Evolutionary conservation across 2,113 vertebrate genomes (phyloP).

Genomic region (Etia nguti): DNA sequence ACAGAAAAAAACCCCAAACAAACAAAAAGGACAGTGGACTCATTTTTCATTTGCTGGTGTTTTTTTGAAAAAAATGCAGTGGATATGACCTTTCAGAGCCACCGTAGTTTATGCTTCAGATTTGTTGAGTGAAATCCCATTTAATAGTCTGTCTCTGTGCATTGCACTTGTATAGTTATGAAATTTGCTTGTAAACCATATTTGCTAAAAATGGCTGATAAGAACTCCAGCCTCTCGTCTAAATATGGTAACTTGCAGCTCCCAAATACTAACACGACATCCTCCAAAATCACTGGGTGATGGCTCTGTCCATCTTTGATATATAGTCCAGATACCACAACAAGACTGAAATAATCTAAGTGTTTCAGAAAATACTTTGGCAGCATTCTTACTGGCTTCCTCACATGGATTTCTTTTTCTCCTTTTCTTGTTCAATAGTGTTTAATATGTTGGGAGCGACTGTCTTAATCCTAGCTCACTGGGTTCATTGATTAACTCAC

Average conservation of each 20-base stretch:
- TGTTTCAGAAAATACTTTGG: background rate
- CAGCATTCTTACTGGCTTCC: background rate
- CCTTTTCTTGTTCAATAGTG: background rate
- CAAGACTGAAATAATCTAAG: background rate
- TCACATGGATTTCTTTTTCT: background rate
- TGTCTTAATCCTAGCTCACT: background rate
- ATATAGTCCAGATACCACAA: background rate
- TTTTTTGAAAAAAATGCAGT: background rate
- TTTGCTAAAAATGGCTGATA: background rate
- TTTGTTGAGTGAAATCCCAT: background rate
- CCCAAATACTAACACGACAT: background rate
- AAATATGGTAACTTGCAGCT: background rate
- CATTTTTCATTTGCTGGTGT: background rate
- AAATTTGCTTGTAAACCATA: background rate
- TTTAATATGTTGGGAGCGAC: background rate
- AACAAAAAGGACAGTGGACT: background rate
- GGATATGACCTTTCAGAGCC: background rate
- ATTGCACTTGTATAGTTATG: background rate
- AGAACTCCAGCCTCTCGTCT: background rate
- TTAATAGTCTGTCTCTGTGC: background rate
- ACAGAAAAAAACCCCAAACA: background rate
- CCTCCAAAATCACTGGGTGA: background rate
- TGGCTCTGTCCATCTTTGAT: background rate
- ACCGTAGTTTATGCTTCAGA: background rate
- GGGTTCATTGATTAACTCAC: background rate